Percentiles rank a stretch among this genome's conserved stretches.
These are phyloP conservation scores for Macrotus californicus DNA, from an alignment of 2,113 vertebrate species.

Conservation along the genomic window DNA sequence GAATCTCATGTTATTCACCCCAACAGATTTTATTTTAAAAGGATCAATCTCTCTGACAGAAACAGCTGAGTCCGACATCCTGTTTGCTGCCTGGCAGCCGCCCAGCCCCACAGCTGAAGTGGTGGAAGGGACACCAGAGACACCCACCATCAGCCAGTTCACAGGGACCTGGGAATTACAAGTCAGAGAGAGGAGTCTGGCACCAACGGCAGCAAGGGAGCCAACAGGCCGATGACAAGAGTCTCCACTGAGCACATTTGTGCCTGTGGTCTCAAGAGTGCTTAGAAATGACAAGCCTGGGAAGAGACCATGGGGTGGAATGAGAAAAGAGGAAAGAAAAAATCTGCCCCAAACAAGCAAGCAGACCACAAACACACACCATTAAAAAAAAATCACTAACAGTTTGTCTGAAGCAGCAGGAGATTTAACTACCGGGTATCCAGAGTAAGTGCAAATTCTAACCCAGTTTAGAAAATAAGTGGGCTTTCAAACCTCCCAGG, in stretches of 20 bases:
- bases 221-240: not conserved
- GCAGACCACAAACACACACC: not conserved
- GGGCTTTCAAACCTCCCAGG: not conserved
- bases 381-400: not conserved
- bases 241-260: not conserved
- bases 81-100: slow-evolving; percentile 39
- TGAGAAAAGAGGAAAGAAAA: not conserved
- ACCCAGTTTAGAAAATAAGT: not conserved
- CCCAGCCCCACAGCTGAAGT: slow-evolving; percentile 6
- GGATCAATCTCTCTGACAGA: slow-evolving; percentile 6
- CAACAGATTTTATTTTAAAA: slow-evolving; percentile 52
- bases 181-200: not conserved
- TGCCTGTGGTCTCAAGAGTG: not conserved
- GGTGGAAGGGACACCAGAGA: not conserved
- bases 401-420: not conserved
- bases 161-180: not conserved
- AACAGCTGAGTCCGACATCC: slow-evolving; percentile 54
- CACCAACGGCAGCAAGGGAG: not conserved
- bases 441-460: not conserved
- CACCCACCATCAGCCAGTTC: not conserved
- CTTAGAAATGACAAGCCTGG: not conserved
- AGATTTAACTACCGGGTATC: not conserved
- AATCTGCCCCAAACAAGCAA: not conserved
- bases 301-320: not conserved
- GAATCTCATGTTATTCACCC: not conserved